Conservation (phyloP, 2,113 vertebrate genomes). For the Austrofundulus limnaeus region DNA sequence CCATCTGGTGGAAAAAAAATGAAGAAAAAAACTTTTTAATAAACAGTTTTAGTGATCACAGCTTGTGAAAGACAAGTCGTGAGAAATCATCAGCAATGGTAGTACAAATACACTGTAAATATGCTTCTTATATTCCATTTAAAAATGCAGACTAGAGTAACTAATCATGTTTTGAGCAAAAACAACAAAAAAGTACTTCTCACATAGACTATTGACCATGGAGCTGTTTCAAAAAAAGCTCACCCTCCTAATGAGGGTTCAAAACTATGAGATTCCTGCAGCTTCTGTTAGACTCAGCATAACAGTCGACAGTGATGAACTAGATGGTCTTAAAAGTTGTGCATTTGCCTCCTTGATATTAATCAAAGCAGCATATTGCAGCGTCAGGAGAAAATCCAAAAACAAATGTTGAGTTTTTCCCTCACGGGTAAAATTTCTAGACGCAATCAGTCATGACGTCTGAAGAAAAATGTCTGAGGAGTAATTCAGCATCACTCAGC, state of each 20-base stretch:
- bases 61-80: too few relatives aligned
- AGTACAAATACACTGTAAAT: not conserved
- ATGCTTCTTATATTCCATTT: too few relatives aligned
- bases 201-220: not conserved
- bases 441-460: conserved; percentile 22
- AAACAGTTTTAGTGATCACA: not conserved
- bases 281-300: conserved; percentile 26
- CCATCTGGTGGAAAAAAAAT: conserved; percentile 82
- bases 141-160: not conserved
- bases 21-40: not conserved
- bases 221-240: conserved; percentile 8
- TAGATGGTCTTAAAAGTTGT: conserved; percentile 4
- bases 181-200: not conserved
- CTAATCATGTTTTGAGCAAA: not conserved
- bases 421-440: conserved; percentile 2
- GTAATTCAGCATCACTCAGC: not conserved
- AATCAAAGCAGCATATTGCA: conserved; percentile 34
- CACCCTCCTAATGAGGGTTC: conserved; percentile 2
- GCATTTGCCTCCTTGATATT: conserved; percentile 32
- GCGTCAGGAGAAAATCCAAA: conserved; percentile 11
- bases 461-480: conserved; percentile 14
- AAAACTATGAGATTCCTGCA: conserved; percentile 8
- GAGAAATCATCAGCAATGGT: not conserved
- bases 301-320: conserved; percentile 44
- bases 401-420: conserved; percentile 12